Base-by-base conservation (phyloP, 2,797 vertebrate species). In the Acanthurus leucopareius region DNA sequence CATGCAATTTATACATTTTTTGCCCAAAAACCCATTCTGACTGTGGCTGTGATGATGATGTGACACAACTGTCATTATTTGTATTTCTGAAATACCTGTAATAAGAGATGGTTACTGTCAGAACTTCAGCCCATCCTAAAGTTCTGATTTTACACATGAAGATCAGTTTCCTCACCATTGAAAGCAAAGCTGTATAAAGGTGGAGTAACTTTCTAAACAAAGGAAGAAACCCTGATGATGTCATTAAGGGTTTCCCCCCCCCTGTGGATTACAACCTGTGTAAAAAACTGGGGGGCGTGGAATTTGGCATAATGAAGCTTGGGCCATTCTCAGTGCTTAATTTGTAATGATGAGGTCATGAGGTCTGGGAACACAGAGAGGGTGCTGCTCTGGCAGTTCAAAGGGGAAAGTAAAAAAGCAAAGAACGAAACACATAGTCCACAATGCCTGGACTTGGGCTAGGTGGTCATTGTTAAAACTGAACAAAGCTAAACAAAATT, bases 61-160 rank as follows among this genome's bases (percentile, higher is more conserved):
- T 49, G 51, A 57, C 35, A 22, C 49, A 59, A 62, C 19, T 38
- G 49, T 63, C 1, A 40, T 56, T 65, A 51, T 42, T 19, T 19
- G 13, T 0, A n/a, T 7, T 69, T 81, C 6, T 75, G 49, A 56
- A 69, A 62, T 69, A 49, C 6, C 65, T 53, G 45, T 62, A 22
- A 63, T 66, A 56, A 73, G 3, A 13, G 51, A 22, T 2, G 9
- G 42, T 3, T 57, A 11, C 48, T 49, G 17, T 25, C 22, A 25
- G 11, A 56, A 15, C 17, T 7, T 16, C 40, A 42, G 9, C 40
- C 40, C 40, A 10, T 10, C 40, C 40, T 42, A 42, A 42, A 42
- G 9, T 13, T 10, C 40, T 42, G 10, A 32, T 47, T 35, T 57
- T 20, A 25, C 38, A 48, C 44, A 28, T 42, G 40, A 42, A 44